Evolutionary conservation across 2,888 invertebrate genomes (phyloP).

Genomic region (Epicampocera succincta): DNA sequence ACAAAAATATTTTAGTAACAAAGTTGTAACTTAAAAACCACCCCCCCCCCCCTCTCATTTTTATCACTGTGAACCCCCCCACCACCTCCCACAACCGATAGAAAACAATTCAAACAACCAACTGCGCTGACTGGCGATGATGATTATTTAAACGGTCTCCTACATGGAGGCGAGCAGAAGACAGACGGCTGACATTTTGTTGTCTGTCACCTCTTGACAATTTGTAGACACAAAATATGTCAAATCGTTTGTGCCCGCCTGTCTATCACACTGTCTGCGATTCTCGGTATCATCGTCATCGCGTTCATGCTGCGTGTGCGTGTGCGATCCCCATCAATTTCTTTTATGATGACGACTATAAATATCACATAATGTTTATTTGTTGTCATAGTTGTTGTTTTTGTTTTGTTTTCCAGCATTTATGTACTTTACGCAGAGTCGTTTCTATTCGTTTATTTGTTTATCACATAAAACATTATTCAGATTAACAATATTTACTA

Average conservation of each 20-base stretch:
- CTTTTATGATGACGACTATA: constrained; percentile 57
- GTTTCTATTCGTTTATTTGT: constrained; percentile 8
- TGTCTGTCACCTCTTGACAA: constrained; percentile 43
- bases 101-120: neutral
- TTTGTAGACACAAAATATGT: constrained; percentile 55
- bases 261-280: constrained; percentile 34
- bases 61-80: neutral
- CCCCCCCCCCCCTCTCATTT: neutral
- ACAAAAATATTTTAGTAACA: constrained; percentile 1
- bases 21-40: neutral
- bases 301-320: constrained; percentile 7
- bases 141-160: constrained; percentile 13
- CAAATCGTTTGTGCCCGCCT: constrained; percentile 16
- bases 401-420: neutral
- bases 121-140: constrained; percentile 17
- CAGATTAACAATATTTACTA: constrained; percentile 24
- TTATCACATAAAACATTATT: neutral
- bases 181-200: constrained; percentile 8
- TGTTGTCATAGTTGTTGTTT: neutral
- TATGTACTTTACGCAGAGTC: neutral
- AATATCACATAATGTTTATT: constrained; percentile 45
- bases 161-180: neutral
- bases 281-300: constrained; percentile 23
- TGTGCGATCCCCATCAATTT: constrained; percentile 53
- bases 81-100: too few relatives aligned